Evolutionary conservation across 2,113 vertebrate genomes (phyloP), one percentile per base, ranked within the genome.

Genomic region (Tricholaema leucomelas): DNA sequence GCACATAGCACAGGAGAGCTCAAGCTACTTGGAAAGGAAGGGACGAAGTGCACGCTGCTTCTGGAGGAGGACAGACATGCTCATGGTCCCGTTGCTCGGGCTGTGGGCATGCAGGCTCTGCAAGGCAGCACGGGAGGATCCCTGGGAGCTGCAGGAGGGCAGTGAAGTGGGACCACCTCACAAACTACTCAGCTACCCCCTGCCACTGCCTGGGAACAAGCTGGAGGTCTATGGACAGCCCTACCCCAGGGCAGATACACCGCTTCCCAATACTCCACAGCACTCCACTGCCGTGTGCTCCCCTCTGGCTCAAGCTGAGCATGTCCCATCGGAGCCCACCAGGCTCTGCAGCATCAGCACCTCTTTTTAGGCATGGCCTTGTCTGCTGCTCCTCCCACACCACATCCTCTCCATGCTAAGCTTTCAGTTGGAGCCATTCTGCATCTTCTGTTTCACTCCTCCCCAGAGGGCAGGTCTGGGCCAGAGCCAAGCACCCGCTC

Each of bases 211-310:
- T 59, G 60, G 2, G 9, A 60, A 36, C 8, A 76, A 56, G 23
- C n/a, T 7, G 15, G 27, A 30, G 60, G 46, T 11, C 8, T 50
- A 25, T 0, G 0, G 66, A 42, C 30, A 35, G 2, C 50, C 35
- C 20, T 13, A 42, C 56, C 71, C 56, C 50, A 58, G 44, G 35
- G 24, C 44, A 58, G 1, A 4, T 5, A 12, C 2, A 65, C 91
- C 90, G 84, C 77, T 93, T 88, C 73, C 88, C 88, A 67, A 40
- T 3, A n/a, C 67, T 60, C 33, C 15, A 2, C 24, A 10, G 10
- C 0, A 0, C 66, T 67, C 59, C 0, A 1, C 38, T 18, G 71
- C 78, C 0, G 0, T 0, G 10, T 0, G 0, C 33, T 58, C 52
- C 56, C 9, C 75, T 36, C n/a, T 4, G 3, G 50, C 63, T 74